Base-by-base conservation (phyloP, 2,797 vertebrate species). In the Dromococcyx pavoninus region DNA sequence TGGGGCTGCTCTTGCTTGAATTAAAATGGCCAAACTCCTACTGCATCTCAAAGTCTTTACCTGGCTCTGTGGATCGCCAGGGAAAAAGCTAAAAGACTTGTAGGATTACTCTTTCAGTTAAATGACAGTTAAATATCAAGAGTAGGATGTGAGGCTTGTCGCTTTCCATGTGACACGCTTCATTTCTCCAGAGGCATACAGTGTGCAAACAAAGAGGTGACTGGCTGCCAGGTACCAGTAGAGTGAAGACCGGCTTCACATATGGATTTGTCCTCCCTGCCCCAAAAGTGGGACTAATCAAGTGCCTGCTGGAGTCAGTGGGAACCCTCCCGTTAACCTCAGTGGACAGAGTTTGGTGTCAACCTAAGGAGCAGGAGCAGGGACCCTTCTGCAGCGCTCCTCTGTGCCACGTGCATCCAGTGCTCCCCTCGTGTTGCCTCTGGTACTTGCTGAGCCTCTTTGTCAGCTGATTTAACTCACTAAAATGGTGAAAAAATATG, bases 291-390 rank as follows among this genome's bases (percentile, higher is more conserved):
- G 50, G 25, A 60, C 48, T 19, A 43, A 3, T 5, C 11, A 33
- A 53, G 11, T 48, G 14, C 27, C 32, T 41, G 13, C 5, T 74
- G 71, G 43, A 82, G 33, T 73, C 56, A n/a, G 23, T 17, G 35
- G 22, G n/a, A 50, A 14, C 74, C 6, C 11, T 16, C 13, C 54
- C 39, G 13, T 62, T 51, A 25, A n/a, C 22, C 51, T 33, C 30
- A 30, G 50, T 21, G 60, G 32, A 11, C 13, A 37, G 54, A 90
- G 21, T n/a, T 88, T 0, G 0, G 37, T 53, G 21, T n/a, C 2
- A 7, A 0, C 24, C 18, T 16, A 5, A 32, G 11, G 21, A 87
- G 28, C 10, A 43, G 39, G 32, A 51, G 37, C n/a, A 23, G 17
- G 11, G 62, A 27, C 21, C 37, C 35, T 89, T 62, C 17, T 8